Conservation (phyloP, 2,888 invertebrate genomes). For the Auanema freiburgensis region DNA sequence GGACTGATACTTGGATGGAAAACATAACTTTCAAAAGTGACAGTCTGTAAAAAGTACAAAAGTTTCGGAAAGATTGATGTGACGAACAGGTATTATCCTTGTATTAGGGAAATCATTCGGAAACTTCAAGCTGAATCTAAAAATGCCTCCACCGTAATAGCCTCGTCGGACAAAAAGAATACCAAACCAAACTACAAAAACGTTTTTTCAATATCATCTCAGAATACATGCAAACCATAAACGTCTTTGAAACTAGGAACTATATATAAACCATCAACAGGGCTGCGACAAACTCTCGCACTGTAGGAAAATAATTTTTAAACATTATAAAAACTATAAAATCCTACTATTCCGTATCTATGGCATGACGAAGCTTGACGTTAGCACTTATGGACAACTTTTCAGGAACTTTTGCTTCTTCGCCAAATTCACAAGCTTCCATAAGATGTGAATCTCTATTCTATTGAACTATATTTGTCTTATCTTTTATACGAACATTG, state of each 20-base stretch:
- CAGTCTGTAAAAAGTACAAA: constrained; percentile 6
- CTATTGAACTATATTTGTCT: not conserved
- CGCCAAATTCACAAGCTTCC: constrained; percentile 15
- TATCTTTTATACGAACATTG: not conserved
- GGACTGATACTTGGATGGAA: no score
- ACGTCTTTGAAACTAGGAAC: constrained; percentile 21
- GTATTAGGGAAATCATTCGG: constrained; percentile 84
- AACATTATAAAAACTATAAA: constrained; percentile 1
- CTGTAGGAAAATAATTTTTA: constrained; percentile 17
- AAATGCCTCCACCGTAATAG: constrained; percentile 84
- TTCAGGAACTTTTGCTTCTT: constrained; percentile 11
- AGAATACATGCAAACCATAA: constrained; percentile 15
- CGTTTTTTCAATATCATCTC: constrained; percentile 16
- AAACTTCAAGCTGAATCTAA: constrained; percentile 83
- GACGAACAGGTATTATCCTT: constrained; percentile 73
- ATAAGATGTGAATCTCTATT: constrained; percentile 1
- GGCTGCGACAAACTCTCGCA: constrained; percentile 31
- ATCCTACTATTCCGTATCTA: constrained; percentile 26
- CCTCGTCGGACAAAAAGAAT: constrained; percentile 87
- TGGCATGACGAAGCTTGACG: constrained; percentile 16
- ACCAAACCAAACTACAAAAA: constrained; percentile 82
- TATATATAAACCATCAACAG: constrained; percentile 38
- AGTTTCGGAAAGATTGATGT: not conserved
- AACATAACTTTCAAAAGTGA: no score
- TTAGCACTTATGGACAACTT: not conserved